Conservation (phyloP, 1,140 invertebrate species). For the Drosophila asahinai region DNA sequence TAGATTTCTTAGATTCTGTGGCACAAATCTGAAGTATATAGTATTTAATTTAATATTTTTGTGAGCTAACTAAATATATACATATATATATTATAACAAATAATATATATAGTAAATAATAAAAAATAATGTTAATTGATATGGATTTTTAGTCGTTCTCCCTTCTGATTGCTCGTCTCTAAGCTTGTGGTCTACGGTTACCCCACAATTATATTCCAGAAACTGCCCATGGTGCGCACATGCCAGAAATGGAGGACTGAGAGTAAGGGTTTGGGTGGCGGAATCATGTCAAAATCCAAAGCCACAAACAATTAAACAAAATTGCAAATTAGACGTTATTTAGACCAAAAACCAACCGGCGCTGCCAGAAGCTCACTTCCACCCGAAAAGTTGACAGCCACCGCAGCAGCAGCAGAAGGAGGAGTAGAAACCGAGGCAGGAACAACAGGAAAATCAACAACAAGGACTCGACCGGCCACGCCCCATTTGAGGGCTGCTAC, state of each 20-base stretch:
- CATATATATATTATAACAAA: no score
- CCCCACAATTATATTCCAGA: neutral
- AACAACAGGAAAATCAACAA: constrained; percentile 24
- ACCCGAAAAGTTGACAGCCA: constrained; percentile 54
- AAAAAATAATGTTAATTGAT: no score
- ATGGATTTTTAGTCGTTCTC: no score
- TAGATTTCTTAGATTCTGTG: neutral
- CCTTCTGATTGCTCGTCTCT: no score
- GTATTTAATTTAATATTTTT: no score
- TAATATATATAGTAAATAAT: no score
- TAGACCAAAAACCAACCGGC: constrained; percentile 67
- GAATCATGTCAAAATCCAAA: constrained; percentile 80
- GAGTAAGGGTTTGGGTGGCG: constrained; percentile 28
- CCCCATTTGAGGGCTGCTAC: constrained; percentile 57
- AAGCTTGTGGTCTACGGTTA: neutral
- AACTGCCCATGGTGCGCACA: neutral
- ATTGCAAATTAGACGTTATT: constrained; percentile 82
- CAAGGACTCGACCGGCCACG: constrained; percentile 49
- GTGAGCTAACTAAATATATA: no score
- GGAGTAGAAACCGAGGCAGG: neutral
- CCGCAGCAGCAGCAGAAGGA: constrained; percentile 8
- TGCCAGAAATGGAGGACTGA: neutral
- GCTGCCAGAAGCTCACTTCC: constrained; percentile 53
- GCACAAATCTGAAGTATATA: no score
- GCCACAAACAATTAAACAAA: constrained; percentile 83